phyloP scores from a whole-genome alignment of 2,888 invertebrate genomes.

The Drosophila engyochracea region DNA sequence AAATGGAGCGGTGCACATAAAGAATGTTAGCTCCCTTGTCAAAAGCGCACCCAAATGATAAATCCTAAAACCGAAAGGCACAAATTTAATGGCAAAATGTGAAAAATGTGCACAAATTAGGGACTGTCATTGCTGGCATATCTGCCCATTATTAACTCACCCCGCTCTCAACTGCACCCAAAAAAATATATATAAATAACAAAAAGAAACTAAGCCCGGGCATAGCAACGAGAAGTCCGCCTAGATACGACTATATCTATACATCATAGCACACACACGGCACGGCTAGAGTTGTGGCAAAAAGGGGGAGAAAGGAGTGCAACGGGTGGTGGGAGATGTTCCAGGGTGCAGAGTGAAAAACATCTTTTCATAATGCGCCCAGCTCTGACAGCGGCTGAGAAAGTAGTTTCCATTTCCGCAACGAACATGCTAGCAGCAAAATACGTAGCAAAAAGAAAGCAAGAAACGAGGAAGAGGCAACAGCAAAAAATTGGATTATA shows the following conservation, averaged over 20 bases:
- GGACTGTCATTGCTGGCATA: conserved; percentile 64
- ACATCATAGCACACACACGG: conserved; percentile 52
- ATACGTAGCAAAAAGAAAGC: conserved; percentile 8
- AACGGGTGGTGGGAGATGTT: background rate
- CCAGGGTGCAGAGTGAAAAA: conserved; percentile 21
- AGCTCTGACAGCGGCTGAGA: conserved; percentile 55
- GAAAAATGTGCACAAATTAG: conserved; percentile 68
- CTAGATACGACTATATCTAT: conserved; percentile 67
- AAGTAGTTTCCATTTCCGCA: conserved; percentile 76
- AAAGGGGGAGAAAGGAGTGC: background rate
- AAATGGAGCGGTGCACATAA: conserved; percentile 27
- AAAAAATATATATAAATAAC: conserved; percentile 4
- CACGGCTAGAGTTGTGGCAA: background rate
- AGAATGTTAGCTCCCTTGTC: conserved; percentile 31
- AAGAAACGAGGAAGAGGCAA: background rate
- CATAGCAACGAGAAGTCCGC: conserved; percentile 17
- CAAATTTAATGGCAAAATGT: conserved; percentile 55
- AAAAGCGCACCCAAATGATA: conserved; percentile 29
- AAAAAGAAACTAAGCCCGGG: conserved; percentile 11
- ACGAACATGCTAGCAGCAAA: conserved; percentile 19
- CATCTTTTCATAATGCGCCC: conserved; percentile 57
- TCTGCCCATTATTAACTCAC: conserved; percentile 66
- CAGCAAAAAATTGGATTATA: conserved; percentile 74
- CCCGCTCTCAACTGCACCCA: conserved; percentile 23
- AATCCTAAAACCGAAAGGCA: conserved; percentile 37